A percentile compares a stretch with the other conserved stretches of the same genome.
These are phyloP conservation scores for Cranoglanis bouderius DNA, from an alignment of 2,113 vertebrate genomes.

Conservation along the genomic window DNA sequence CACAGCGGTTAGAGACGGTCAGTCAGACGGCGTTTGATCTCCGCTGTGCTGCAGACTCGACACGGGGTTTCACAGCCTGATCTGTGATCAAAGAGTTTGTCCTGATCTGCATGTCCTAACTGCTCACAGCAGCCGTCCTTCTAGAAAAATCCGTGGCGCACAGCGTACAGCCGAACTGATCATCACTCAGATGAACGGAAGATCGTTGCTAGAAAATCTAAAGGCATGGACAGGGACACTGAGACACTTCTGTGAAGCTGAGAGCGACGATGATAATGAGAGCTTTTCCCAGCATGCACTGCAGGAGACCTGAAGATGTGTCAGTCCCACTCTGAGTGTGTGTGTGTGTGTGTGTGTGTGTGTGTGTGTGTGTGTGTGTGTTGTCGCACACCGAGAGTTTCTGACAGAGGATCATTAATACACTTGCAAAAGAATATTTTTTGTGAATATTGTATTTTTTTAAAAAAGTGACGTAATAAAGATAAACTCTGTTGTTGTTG, in stretches of 20 bases:
- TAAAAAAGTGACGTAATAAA: too few relatives aligned
- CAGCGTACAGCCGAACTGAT: background rate
- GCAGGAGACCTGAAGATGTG: background rate
- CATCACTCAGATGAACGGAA: background rate
- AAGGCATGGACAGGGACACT: background rate
- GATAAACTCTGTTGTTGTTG: too few relatives aligned
- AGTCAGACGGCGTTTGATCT: conserved; percentile 22
- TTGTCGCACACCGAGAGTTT: background rate
- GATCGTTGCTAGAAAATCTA: background rate
- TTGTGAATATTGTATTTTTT: background rate
- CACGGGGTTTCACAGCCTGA: background rate
- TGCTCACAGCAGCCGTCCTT: background rate
- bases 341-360: background rate
- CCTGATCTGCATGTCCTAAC: conserved; percentile 18
- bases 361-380: too few relatives aligned
- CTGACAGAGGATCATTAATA: background rate
- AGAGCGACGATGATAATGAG: background rate
- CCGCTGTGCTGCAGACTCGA: background rate
- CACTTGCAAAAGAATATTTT: background rate
- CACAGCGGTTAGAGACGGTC: background rate
- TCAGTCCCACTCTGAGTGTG: background rate
- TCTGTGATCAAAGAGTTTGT: conserved; percentile 14
- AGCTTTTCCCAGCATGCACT: conserved; percentile 3
- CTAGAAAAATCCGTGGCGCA: background rate
- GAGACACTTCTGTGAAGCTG: background rate